Evolutionary conservation across 2,113 vertebrate genomes (phyloP).

Genomic region (Varanus salvator): DNA sequence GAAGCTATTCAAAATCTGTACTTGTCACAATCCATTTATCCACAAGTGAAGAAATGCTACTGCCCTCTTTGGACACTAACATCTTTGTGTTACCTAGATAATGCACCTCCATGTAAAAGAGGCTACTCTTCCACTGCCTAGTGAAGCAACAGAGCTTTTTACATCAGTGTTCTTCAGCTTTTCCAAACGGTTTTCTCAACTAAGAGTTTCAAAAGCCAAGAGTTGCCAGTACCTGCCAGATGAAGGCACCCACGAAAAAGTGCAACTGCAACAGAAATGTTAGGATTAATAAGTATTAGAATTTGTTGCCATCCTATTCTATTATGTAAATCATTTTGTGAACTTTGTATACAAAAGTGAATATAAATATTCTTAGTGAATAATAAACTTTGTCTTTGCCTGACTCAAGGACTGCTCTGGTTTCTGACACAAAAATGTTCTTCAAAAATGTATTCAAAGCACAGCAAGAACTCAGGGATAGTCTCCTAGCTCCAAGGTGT

Average conservation of each 20-base stretch:
- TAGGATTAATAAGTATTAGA: not conserved
- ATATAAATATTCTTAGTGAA: not conserved
- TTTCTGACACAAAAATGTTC: not conserved
- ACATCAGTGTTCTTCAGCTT: not conserved
- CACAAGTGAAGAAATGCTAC: too few species aligned
- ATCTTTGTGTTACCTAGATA: too few species aligned
- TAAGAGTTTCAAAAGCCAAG: not conserved
- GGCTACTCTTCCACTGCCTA: too few species aligned
- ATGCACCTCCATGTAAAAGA: too few species aligned
- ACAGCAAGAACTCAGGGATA: not conserved
- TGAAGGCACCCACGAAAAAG: not conserved
- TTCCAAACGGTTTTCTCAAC: not conserved
- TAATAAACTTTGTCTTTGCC: not conserved
- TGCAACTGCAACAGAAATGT: not conserved
- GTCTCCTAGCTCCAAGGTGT: not conserved
- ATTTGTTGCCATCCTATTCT: not conserved
- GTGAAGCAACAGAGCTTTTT: too few species aligned
- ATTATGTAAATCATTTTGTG: not conserved
- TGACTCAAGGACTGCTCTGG: not conserved
- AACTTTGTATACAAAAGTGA: not conserved
- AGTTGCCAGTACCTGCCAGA: not conserved
- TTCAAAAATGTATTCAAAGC: not conserved
- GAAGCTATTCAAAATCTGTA: not conserved
- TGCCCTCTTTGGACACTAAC: too few species aligned
- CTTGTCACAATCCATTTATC: not conserved